phyloP scores from a whole-genome alignment of 2,113 vertebrate species.

The Phaethornis superciliosus region DNA sequence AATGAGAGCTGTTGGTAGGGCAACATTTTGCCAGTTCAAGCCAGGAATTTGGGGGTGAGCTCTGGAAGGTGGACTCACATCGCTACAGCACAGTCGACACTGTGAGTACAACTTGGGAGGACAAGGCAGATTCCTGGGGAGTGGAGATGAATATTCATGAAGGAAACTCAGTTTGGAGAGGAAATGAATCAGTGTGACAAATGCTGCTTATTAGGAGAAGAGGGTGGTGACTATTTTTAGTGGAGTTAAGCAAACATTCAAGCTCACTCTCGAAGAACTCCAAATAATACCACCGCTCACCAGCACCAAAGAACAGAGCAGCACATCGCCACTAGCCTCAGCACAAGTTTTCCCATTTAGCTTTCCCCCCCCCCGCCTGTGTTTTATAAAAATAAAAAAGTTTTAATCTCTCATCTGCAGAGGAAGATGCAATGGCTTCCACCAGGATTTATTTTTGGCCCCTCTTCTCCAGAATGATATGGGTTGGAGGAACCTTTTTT shows the following conservation, averaged over 20 bases:
- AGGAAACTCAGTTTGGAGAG: constrained; percentile 64
- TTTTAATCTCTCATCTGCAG: constrained; percentile 54
- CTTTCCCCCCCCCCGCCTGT: neutral
- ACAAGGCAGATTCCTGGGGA: constrained; percentile 58
- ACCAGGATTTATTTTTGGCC: neutral
- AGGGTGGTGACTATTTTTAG: constrained; percentile 77
- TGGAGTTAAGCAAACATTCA: constrained; percentile 69
- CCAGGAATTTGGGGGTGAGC: neutral
- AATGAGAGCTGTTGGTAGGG: neutral
- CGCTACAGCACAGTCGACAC: neutral
- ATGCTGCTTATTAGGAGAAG: constrained; percentile 74
- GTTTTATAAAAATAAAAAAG: constrained; percentile 48
- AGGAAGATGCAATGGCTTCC: constrained; percentile 15
- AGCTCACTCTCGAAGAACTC: constrained; percentile 70
- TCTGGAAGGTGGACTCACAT: neutral
- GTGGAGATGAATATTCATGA: constrained; percentile 76
- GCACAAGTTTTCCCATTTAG: constrained; percentile 33
- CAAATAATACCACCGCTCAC: constrained; percentile 42
- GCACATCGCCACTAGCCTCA: constrained; percentile 31
- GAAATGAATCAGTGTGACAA: constrained; percentile 76
- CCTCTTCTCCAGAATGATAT: neutral
- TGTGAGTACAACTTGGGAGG: constrained; percentile 42
- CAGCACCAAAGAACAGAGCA: neutral
- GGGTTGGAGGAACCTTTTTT: constrained; percentile 51
- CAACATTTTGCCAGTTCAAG: neutral